Evolutionary conservation across 2,797 vertebrate species (phyloP), one percentile per base, ranked within the genome.

Genomic region (Melopsittacus undulatus): DNA sequence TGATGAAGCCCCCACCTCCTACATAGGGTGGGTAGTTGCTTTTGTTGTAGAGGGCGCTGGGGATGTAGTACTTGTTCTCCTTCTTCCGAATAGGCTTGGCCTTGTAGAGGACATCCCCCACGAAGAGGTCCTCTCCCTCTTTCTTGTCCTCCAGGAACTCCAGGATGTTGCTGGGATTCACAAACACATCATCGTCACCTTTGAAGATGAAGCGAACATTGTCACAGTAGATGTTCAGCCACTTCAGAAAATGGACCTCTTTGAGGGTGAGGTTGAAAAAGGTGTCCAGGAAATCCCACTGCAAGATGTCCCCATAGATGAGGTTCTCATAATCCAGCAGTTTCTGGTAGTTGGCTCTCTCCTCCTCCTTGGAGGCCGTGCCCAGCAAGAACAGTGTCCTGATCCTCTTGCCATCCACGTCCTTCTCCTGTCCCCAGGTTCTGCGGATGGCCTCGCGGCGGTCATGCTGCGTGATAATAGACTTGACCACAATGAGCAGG

Each of bases 241-340:
- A 99, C 96, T 99, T 99, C 62, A 99, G 98, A 97, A 99, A 99
- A 97, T 99, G 98, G 26, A 98, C 98, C 95, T 99, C 99, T 94
- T 99, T 99, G 32, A 99, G 98, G 2, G 99, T 99, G 83, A 99
- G 98, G 97, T 99, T 99, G 98, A 99, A 99, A 97, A 99, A 99
- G 79, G 98, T 99, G 92, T 99, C 99, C 57, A 98, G 96, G 89
- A 99, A 99, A 97, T 99, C 98, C 99, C 99, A 99, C 94, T 99
- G 99, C 72, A 99, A 97, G 83, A 99, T 99, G 91, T 99, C 99
- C 0, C 98, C 90, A 0, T 99, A 99, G 87, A 99, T 99, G 63
- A 97, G 97, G 97, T 99, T 98, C 96, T 99, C 99, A 0, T 98
- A 99, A 97, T 99, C 98, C 93, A 99, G 97, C 18, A 99, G 98